Evolutionary conservation across 2,113 vertebrate species (phyloP).

Genomic region (Nerophis lumbriciformis): DNA sequence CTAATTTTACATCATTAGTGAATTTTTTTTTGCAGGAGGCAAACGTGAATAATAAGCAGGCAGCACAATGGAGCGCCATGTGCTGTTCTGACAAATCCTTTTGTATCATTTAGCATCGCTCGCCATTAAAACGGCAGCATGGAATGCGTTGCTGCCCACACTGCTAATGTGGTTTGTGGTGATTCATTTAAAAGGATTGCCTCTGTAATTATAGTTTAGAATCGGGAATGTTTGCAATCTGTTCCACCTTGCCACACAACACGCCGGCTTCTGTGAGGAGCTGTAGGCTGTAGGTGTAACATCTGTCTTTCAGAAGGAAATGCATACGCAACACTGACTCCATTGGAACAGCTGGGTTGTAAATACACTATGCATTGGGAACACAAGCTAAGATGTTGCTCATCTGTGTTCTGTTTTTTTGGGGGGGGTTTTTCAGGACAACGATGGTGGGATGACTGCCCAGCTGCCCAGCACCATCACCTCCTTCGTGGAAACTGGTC

Average conservation of each 20-base stretch:
- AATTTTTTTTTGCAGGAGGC: not conserved
- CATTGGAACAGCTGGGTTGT: slow-evolving; percentile 47
- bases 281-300: slow-evolving; percentile 35
- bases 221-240: slow-evolving; percentile 38
- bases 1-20: not conserved
- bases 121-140: slow-evolving; percentile 26
- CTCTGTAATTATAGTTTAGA: slow-evolving; percentile 39
- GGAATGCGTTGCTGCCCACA: slow-evolving; percentile 31
- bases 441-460: slow-evolving; percentile 91
- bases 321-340: slow-evolving; percentile 32
- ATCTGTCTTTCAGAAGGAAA: slow-evolving; percentile 50
- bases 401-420: slow-evolving; percentile 1
- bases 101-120: slow-evolving; percentile 23
- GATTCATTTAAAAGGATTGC: slow-evolving; percentile 44
- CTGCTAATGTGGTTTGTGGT: slow-evolving; percentile 31
- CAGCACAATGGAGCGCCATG: not conserved
- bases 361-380: too few relatives aligned
- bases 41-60: not conserved
- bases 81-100: slow-evolving; percentile 29
- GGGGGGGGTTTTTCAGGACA: slow-evolving; percentile 87
- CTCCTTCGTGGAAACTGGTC: slow-evolving; percentile 88
- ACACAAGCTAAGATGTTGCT: too few relatives aligned
- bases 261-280: slow-evolving; percentile 21
- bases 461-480: slow-evolving; percentile 94
- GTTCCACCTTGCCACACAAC: slow-evolving; percentile 21